Evolutionary conservation across 2,888 invertebrate species (phyloP).

Genomic region (Drosophila fulvimacula): DNA sequence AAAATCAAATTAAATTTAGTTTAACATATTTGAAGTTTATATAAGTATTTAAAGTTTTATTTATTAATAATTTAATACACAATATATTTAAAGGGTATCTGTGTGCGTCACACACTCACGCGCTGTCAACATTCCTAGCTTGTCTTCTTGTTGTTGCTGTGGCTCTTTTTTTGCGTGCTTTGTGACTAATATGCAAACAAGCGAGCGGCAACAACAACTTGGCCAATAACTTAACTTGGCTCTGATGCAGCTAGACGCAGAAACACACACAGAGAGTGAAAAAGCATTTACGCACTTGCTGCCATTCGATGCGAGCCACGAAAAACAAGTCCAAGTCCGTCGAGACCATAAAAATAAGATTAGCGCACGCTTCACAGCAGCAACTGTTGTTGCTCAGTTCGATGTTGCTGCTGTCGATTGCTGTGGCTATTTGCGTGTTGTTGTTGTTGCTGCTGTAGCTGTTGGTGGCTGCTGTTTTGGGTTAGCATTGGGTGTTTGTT

Average conservation of each 20-base stretch:
- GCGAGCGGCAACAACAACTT: slow-evolving; percentile 60
- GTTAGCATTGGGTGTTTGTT: slow-evolving; percentile 32
- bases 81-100: slow-evolving; percentile 11
- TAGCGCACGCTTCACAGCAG: slow-evolving; percentile 75
- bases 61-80: too few species aligned
- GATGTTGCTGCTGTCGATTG: slow-evolving; percentile 22
- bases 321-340: slow-evolving; percentile 74
- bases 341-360: slow-evolving; percentile 80
- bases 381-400: slow-evolving; percentile 31
- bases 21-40: too few species aligned
- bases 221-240: slow-evolving; percentile 77
- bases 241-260: slow-evolving; percentile 57
- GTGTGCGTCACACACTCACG: not conserved
- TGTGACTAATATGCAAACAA: slow-evolving; percentile 81
- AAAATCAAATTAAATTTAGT: too few species aligned
- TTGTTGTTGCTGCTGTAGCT: not conserved
- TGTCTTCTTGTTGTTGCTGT: slow-evolving; percentile 19
- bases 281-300: slow-evolving; percentile 51
- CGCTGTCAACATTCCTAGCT: not conserved
- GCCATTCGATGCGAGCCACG: slow-evolving; percentile 41
- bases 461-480: slow-evolving; percentile 27
- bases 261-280: slow-evolving; percentile 2
- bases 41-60: too few species aligned
- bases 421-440: slow-evolving; percentile 3
- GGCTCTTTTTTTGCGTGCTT: slow-evolving; percentile 30